Conservation (phyloP, 2,888 invertebrate genomes). For the Gymnoscelis rufifasciata region DNA sequence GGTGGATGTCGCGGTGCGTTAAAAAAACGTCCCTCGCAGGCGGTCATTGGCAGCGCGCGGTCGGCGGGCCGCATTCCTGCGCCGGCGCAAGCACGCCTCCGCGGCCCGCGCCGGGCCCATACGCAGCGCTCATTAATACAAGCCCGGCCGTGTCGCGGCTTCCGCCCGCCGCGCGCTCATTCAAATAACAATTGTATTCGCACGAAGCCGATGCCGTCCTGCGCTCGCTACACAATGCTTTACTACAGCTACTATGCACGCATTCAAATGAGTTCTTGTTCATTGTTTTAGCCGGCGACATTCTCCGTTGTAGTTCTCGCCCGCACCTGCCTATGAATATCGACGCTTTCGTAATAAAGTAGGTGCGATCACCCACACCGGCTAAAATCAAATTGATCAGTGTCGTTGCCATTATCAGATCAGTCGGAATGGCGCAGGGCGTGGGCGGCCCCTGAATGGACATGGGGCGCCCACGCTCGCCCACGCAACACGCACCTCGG, state of each 20-base stretch:
- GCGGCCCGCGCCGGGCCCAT: conserved; percentile 23
- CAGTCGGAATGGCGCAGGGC: conserved; percentile 40
- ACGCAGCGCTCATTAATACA: conserved; percentile 67
- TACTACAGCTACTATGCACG: conserved; percentile 39
- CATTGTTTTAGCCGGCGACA: conserved; percentile 34
- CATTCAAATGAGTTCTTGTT: conserved; percentile 37
- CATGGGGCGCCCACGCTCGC: conserved; percentile 50
- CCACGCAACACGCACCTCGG: conserved; percentile 32
- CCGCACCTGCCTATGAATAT: conserved; percentile 24
- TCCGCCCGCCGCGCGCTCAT: conserved; percentile 60
- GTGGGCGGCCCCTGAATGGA: conserved; percentile 67
- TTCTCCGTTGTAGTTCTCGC: conserved; percentile 29
- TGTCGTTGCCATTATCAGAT: conserved; percentile 55
- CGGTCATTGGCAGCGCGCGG: conserved; percentile 77
- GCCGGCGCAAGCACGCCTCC: conserved; percentile 54
- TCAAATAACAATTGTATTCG: conserved; percentile 68
- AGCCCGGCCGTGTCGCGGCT: conserved; percentile 63
- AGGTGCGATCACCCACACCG: conserved; percentile 36
- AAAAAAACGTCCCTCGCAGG: conserved; percentile 71
- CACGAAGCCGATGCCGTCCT: conserved; percentile 40
- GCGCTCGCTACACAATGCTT: conserved; percentile 45
- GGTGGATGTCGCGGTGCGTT: conserved; percentile 51
- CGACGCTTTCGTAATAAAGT: conserved; percentile 31
- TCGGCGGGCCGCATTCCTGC: conserved; percentile 70
- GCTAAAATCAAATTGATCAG: conserved; percentile 43